phyloP scores from a whole-genome alignment of 2,888 invertebrate genomes.

The Oscheius sp. region DNA sequence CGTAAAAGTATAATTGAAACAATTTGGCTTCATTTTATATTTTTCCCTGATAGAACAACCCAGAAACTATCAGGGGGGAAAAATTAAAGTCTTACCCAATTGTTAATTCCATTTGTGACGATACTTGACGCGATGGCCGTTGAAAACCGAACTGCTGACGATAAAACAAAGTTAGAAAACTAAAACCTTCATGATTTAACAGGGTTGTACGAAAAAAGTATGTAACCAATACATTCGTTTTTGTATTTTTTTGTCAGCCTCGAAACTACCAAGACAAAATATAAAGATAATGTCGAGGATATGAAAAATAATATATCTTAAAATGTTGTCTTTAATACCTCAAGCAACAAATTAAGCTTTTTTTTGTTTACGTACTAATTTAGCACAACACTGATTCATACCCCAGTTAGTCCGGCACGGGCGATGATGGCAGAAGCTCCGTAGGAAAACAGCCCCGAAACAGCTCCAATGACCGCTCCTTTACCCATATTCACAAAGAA shows the following conservation, averaged over 20 bases:
- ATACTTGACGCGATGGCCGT: constrained; percentile 5
- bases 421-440: constrained; percentile 11
- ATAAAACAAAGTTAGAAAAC: not conserved
- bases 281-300: no score
- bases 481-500: not conserved
- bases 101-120: constrained; percentile 11
- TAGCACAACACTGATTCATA: no score
- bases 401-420: not conserved
- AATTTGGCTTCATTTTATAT: no score
- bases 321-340: no score
- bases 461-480: constrained; percentile 13
- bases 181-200: no score
- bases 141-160: not conserved
- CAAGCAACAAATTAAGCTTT: no score
- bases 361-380: no score
- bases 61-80: not conserved
- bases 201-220: not conserved
- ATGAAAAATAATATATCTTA: no score
- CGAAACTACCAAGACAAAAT: no score
- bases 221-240: not conserved
- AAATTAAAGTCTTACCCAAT: not conserved
- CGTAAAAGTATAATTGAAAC: no score
- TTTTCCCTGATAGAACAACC: no score
- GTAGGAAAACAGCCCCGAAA: not conserved
- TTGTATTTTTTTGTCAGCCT: no score